Evolutionary conservation across 2,888 invertebrate species (phyloP), one percentile per base, ranked within the genome.

Genomic region (Neoaliturus tenellus): DNA sequence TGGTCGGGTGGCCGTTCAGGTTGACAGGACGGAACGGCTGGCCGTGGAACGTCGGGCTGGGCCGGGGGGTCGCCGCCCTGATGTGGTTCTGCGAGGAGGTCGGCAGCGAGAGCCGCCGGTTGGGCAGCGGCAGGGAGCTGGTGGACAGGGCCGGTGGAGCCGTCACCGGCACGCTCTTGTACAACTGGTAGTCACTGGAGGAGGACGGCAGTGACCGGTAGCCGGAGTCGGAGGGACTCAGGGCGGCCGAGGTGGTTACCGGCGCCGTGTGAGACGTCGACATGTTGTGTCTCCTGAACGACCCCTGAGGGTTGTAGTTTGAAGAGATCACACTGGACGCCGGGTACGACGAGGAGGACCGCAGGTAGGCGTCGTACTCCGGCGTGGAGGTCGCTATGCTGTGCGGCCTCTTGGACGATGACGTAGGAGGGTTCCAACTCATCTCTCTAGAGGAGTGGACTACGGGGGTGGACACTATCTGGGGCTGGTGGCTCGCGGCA

Each of bases 21-120:
- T 71, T 82, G 35, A 44, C 55, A 2, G 91, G 91, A 84, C 90
- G 89, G 85, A 91, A 91, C 6, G 92, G 91, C n/a, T 93, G 89
- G 8, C 93, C 93, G 87, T 93, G 93, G 89, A 93, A 94, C 1
- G 94, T 94, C 0, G 94, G 93, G 82, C 93, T 93, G 0, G 93
- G 92, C 87, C 93, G 92, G n/a, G 93, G 93, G 1, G 91, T 90
- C n/a, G 85, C 35, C 8, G 81, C 67, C 25, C 91, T 89, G 6
- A 92, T 90, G 20, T 92, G 92, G 85, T 82, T 82, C 69, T 91
- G 91, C 1, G 91, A 90, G 23, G 91, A 90, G 20, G 87, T 87
- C 0, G 93, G 94, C 86, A 93, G 88, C 0, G 93, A 93, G 31
- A 86, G 51, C 31, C 85, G 58, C 58, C 85, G 28, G 80, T 83